phyloP scores from a whole-genome alignment of 1,140 invertebrate genomes.

The Drosophila murphyi region DNA sequence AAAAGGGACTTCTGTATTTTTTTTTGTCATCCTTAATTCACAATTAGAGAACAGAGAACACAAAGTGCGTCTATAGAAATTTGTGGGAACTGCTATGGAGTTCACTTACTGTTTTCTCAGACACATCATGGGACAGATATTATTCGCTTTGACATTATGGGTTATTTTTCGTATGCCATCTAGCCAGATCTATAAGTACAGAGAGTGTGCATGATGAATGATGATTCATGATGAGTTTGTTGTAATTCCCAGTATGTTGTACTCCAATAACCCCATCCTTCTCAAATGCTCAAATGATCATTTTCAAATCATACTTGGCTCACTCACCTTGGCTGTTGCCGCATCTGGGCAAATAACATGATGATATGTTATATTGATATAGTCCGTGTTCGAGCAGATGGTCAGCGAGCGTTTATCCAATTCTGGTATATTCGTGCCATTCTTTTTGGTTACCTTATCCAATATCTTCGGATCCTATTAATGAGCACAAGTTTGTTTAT shows the following conservation, averaged over 20 bases:
- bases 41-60: conserved; percentile 2
- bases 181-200: conserved; percentile 93
- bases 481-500: background rate
- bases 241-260: background rate
- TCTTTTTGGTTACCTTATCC: conserved; percentile 91
- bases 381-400: conserved; percentile 99
- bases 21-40: background rate
- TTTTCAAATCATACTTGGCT: background rate
- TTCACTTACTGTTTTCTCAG: conserved; percentile 99
- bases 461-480: conserved; percentile 93
- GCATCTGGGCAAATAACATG: conserved; percentile 97
- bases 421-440: conserved; percentile 88
- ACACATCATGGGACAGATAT: conserved; percentile 99
- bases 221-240: conserved; percentile 6
- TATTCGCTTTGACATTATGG: conserved; percentile 99
- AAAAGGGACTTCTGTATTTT: background rate
- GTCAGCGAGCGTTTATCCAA: conserved; percentile 98
- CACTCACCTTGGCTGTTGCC: conserved; percentile 94
- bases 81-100: background rate
- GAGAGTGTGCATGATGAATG: conserved; percentile 51
- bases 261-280: background rate
- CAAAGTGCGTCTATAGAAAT: conserved; percentile 21
- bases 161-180: conserved; percentile 97
- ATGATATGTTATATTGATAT: conserved; percentile 99
- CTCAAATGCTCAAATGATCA: background rate